phyloP scores from a whole-genome alignment of 2,113 vertebrate species.

The Nothocercus nigrocapillus region DNA sequence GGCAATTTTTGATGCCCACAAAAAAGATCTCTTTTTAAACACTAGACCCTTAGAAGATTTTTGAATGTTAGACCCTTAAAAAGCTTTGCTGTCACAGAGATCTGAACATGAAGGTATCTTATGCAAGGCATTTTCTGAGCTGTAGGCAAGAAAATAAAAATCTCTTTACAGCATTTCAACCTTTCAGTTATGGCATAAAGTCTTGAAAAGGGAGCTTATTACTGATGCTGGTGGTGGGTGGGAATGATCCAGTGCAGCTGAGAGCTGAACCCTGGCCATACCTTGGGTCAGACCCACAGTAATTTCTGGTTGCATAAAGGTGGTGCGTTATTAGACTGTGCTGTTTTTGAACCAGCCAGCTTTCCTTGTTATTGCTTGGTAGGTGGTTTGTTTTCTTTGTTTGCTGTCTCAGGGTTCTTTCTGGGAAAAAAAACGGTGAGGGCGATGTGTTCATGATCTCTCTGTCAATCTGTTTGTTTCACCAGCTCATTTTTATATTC shows the following conservation, averaged over 20 bases:
- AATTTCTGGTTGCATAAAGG: not conserved
- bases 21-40: not conserved
- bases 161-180: not conserved
- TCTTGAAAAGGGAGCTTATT: not conserved
- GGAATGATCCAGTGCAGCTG: not conserved
- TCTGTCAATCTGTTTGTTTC: not conserved
- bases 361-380: not conserved
- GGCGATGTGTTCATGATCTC: not conserved
- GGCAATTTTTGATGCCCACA: not conserved
- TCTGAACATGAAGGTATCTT: not conserved
- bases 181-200: not conserved
- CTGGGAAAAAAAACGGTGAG: not conserved
- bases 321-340: not conserved
- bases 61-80: not conserved
- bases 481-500: conserved; percentile 12
- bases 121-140: not conserved
- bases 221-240: not conserved
- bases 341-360: not conserved
- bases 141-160: not conserved
- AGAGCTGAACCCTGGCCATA: not conserved
- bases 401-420: not conserved
- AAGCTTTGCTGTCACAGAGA: not conserved
- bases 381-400: not conserved
- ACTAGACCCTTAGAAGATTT: not conserved
- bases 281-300: not conserved